Conservation (phyloP, 2,888 invertebrate species). For the Deilephila elpenor region DNA sequence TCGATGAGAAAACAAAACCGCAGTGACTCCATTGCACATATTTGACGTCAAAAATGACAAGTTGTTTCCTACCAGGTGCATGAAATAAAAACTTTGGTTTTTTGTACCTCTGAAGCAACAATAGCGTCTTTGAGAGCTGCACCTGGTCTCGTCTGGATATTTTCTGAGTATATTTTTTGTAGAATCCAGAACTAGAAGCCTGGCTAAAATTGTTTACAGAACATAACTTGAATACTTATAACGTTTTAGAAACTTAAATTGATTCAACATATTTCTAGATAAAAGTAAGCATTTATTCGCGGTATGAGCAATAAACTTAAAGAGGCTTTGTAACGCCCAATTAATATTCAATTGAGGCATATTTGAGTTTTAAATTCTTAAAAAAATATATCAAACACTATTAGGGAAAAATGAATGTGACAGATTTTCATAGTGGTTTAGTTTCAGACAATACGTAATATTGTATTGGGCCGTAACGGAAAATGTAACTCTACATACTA, state of each 20-base stretch:
- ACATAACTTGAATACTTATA: neutral
- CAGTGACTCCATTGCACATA: neutral
- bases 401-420: too few relatives aligned
- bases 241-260: neutral
- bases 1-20: neutral
- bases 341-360: neutral
- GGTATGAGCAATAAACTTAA: too few relatives aligned
- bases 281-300: too few relatives aligned
- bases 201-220: neutral
- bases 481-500: too few relatives aligned
- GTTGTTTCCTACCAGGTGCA: constrained; percentile 8
- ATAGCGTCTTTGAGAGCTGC: neutral
- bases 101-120: neutral
- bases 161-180: neutral
- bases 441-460: too few relatives aligned
- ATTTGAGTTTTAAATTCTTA: neutral
- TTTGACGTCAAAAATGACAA: constrained; percentile 9
- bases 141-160: neutral
- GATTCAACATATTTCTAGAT: neutral
- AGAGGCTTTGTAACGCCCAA: neutral
- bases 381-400: neutral
- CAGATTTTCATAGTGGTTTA: too few relatives aligned
- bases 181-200: neutral
- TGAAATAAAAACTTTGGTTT: neutral
- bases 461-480: too few relatives aligned